Conservation (phyloP, 1,140 invertebrate genomes). For the Pseudomyrmex pallidus region DNA sequence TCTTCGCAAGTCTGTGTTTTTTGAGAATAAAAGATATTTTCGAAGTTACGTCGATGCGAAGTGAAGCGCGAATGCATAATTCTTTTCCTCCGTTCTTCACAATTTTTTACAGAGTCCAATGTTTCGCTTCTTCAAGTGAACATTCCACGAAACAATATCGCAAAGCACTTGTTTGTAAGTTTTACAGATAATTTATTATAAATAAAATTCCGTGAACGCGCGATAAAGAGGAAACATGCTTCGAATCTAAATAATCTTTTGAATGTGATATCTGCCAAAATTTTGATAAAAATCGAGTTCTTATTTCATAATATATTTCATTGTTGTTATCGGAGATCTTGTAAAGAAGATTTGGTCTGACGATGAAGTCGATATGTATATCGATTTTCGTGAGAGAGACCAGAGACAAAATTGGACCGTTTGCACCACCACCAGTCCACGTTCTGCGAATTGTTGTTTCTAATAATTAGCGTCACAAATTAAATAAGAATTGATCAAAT, state of each 20-base stretch:
- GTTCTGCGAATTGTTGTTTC: conserved; percentile 14
- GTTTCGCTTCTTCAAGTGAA: background rate
- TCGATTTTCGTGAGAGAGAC: no score
- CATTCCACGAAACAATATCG: background rate
- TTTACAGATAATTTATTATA: background rate
- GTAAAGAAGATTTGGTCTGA: background rate
- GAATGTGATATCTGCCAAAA: background rate
- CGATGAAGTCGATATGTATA: no score
- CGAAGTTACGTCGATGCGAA: conserved; percentile 9
- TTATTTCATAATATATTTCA: conserved; percentile 26
- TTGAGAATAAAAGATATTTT: background rate
- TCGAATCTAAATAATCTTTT: background rate
- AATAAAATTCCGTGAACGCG: background rate
- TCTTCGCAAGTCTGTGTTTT: conserved; percentile 21
- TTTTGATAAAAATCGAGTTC: background rate
- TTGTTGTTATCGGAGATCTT: conserved; percentile 24
- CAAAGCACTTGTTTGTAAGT: background rate
- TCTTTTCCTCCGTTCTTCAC: no score
- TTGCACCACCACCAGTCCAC: no score
- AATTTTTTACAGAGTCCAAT: no score
- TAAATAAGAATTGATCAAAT: background rate
- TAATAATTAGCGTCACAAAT: background rate
- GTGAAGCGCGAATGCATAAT: background rate
- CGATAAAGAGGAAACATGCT: background rate
- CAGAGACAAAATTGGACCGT: no score